Conservation (phyloP, 2,888 invertebrate species). For the Lacanobia oleracea region DNA sequence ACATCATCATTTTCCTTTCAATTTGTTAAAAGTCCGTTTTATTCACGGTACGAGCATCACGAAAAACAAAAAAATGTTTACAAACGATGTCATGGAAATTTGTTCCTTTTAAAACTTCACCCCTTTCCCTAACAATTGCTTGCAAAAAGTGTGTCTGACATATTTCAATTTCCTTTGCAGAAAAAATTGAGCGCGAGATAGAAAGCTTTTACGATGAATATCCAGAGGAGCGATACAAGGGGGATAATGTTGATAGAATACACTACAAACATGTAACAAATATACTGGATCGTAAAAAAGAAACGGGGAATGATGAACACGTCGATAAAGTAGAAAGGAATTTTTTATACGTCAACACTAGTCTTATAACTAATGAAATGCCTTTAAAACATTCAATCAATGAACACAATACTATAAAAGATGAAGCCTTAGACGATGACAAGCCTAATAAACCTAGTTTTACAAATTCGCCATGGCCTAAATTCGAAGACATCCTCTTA, state of each 20-base stretch:
- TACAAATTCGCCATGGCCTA: conserved; percentile 78
- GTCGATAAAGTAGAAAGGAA: conserved; percentile 62
- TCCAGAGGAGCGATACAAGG: conserved; percentile 74
- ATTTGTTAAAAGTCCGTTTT: conserved; percentile 16
- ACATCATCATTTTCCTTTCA: conserved; percentile 5
- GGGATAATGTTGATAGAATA: conserved; percentile 73
- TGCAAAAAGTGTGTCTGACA: conserved; percentile 63
- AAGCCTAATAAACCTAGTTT: conserved; percentile 42
- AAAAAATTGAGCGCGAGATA: conserved; percentile 83
- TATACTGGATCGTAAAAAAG: conserved; percentile 67
- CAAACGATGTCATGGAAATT: conserved; percentile 45
- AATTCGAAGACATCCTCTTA: conserved; percentile 84
- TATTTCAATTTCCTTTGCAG: conserved; percentile 76
- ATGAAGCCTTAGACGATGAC: conserved; percentile 48
- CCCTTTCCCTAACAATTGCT: conserved; percentile 51
- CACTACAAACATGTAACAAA: conserved; percentile 72
- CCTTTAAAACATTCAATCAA: conserved; percentile 31
- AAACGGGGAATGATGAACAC: conserved; percentile 61
- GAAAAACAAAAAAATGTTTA: conserved; percentile 41
- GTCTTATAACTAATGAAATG: conserved; percentile 53
- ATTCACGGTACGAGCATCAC: conserved; percentile 16
- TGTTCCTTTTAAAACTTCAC: conserved; percentile 47
- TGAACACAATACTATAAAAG: conserved; percentile 33
- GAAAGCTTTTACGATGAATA: conserved; percentile 83
- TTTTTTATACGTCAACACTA: conserved; percentile 48